These are phyloP conservation scores for Macropis europaea DNA, from an alignment of 2,888 invertebrate species.

Conservation along the genomic window DNA sequence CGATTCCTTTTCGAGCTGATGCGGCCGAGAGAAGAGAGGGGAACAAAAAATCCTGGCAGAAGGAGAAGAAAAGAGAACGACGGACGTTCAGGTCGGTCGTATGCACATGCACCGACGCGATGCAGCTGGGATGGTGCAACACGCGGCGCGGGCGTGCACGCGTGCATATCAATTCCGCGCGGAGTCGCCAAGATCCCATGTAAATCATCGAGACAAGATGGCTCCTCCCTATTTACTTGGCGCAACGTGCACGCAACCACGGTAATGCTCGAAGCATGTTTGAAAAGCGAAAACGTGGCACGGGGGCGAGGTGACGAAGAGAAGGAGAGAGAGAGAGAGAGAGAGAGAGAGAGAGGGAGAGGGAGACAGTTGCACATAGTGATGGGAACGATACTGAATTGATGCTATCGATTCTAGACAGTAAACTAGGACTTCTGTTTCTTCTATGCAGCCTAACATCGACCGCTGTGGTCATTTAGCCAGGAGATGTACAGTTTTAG, in stretches of 20 bases:
- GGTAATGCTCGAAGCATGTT: conserved; percentile 52
- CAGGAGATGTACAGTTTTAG: too few relatives aligned
- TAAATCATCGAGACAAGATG: conserved; percentile 73
- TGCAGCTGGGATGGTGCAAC: conserved; percentile 9
- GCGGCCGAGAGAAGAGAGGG: background rate
- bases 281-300: conserved; percentile 37
- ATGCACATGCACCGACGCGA: background rate
- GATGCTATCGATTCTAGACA: too few relatives aligned
- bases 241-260: conserved; percentile 45
- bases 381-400: too few relatives aligned
- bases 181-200: conserved; percentile 73
- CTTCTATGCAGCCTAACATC: too few relatives aligned
- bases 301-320: background rate
- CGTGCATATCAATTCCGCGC: conserved; percentile 49
- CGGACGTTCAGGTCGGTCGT: too few relatives aligned
- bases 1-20: conserved; percentile 9
- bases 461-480: too few relatives aligned
- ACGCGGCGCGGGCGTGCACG: conserved; percentile 39
- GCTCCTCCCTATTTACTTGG: conserved; percentile 68
- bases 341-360: conserved; percentile 7
- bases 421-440: too few relatives aligned
- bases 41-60: too few relatives aligned
- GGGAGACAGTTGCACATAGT: too few relatives aligned
- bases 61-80: too few relatives aligned
- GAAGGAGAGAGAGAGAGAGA: background rate